Percentiles rank a stretch among this genome's conserved stretches.
Evolutionary conservation across 2,888 invertebrate species (phyloP).

Genomic region (Limnephilus marmoratus): DNA sequence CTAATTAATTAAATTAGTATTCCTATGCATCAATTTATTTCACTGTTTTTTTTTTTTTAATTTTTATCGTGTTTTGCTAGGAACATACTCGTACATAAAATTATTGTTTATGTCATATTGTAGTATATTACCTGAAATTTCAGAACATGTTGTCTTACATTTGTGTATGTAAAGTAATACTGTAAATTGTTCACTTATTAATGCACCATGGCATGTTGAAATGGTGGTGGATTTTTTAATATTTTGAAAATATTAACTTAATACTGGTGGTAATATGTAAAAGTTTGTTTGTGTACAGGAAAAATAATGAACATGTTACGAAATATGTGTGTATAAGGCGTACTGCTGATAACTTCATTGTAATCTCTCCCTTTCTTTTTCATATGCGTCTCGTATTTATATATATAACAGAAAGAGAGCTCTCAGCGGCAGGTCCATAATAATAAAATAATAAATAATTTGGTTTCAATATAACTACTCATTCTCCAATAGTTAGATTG

Average conservation of each 20-base stretch:
- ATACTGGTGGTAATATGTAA: not conserved
- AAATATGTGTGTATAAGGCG: not conserved
- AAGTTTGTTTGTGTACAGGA: not conserved
- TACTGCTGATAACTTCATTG: not conserved
- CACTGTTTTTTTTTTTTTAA: no score
- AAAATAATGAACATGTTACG: not conserved
- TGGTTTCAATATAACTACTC: no score
- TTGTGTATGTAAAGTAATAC: not conserved
- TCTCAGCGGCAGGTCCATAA: not conserved
- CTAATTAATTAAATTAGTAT: no score
- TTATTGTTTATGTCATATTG: no score
- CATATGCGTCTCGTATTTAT: not conserved
- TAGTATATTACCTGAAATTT: no score
- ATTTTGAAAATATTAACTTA: not conserved
- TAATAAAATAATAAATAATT: not conserved
- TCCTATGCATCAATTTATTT: no score
- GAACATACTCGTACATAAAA: no score
- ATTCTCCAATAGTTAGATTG: no score
- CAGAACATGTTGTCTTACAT: not conserved
- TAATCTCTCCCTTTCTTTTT: not conserved
- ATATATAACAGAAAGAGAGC: not conserved
- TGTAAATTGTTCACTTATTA: not conserved
- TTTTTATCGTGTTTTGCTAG: no score
- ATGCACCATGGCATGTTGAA: slow-evolving; percentile 2
- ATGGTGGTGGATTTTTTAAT: not conserved